Evolutionary conservation across 2,113 vertebrate species (phyloP).

Genomic region (Aptenodytes patagonicus): DNA sequence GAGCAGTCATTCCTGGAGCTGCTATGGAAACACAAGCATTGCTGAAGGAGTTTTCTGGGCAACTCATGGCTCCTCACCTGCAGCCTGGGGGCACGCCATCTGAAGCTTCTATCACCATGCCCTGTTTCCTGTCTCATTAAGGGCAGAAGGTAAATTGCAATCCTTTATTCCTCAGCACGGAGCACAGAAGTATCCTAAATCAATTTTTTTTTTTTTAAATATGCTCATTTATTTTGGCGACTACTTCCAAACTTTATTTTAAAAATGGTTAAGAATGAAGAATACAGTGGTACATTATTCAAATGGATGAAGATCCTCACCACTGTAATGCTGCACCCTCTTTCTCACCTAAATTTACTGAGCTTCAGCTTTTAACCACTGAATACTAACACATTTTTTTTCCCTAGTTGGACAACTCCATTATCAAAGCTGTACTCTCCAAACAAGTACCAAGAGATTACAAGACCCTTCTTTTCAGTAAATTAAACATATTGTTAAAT

Average conservation of each 20-base stretch:
- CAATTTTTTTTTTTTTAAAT: neutral
- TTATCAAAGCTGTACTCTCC: neutral
- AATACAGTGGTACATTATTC: neutral
- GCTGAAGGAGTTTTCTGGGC: neutral
- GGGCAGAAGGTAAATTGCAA: neutral
- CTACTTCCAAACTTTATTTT: neutral
- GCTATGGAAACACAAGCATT: neutral
- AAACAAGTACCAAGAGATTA: neutral
- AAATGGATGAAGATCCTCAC: neutral
- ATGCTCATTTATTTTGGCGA: neutral
- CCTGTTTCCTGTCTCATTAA: neutral
- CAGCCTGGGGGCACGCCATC: neutral
- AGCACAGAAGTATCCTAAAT: neutral
- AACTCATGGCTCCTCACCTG: neutral
- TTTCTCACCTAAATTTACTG: neutral
- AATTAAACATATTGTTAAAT: neutral
- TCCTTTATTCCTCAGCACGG: neutral
- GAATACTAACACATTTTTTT: neutral
- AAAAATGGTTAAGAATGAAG: neutral
- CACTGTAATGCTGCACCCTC: neutral
- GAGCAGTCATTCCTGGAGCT: neutral
- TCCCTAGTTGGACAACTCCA: neutral
- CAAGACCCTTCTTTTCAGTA: neutral
- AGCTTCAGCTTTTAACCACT: neutral
- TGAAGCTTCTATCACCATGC: neutral